Evolutionary conservation across 2,797 vertebrate species (phyloP).

Genomic region (Sorex maritimensis): DNA sequence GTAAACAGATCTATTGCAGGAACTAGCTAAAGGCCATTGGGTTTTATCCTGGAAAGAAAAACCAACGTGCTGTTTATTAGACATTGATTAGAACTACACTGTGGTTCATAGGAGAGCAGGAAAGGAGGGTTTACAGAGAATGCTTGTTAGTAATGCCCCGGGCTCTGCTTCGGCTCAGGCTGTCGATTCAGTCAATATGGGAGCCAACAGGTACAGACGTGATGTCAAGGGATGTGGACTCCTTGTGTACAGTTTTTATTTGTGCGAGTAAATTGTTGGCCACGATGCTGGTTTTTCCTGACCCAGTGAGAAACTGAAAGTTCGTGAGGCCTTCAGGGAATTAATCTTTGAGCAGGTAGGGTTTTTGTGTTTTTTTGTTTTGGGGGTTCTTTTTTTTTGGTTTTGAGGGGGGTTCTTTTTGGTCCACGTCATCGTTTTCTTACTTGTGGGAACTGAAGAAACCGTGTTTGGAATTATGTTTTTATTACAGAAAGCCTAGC

Average conservation of each 20-base stretch:
- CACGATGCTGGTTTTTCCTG: background rate
- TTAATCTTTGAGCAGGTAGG: background rate
- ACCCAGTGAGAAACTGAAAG: background rate
- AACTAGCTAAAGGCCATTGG: background rate
- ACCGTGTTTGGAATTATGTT: background rate
- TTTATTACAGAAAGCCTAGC: conserved; percentile 20
- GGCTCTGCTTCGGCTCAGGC: background rate
- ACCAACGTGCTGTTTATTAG: background rate
- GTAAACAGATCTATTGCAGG: background rate
- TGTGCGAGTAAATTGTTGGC: background rate
- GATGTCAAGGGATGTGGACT: background rate
- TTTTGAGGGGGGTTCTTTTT: background rate
- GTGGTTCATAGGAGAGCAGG: conserved; percentile 5
- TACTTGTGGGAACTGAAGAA: conserved; percentile 30
- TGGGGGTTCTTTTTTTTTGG: too few relatives aligned
- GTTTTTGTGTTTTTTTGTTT: too few relatives aligned
- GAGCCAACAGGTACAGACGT: background rate
- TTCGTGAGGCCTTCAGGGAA: background rate
- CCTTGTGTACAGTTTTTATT: background rate
- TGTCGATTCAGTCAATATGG: background rate
- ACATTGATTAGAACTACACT: conserved; percentile 3
- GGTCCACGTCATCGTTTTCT: conserved; percentile 50
- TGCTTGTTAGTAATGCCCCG: background rate
- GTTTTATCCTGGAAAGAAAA: conserved; percentile 37
- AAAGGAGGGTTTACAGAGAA: conserved; percentile 8